These are phyloP conservation scores for Parapristionchus giblindavisi DNA, from an alignment of 2,888 invertebrate species.

Conservation along the genomic window DNA sequence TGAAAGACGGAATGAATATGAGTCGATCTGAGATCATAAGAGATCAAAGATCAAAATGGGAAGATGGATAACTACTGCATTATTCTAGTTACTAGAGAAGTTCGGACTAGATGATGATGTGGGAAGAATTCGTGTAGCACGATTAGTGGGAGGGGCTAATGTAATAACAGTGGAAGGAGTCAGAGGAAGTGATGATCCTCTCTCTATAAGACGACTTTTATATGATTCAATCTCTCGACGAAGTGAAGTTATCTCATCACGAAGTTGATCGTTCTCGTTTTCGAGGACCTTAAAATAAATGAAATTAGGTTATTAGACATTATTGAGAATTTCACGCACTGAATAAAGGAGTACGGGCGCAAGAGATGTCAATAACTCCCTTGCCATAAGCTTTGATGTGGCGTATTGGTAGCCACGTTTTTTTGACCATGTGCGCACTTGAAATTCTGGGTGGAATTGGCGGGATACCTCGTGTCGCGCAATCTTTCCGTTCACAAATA, in stretches of 20 bases:
- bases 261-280: constrained; percentile 71
- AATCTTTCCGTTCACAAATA: not conserved
- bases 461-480: not conserved
- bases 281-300: constrained; percentile 68
- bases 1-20: too few species aligned
- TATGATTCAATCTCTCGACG: constrained; percentile 65
- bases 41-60: too few species aligned
- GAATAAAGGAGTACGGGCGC: too few species aligned
- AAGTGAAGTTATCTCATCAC: constrained; percentile 68
- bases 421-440: too few species aligned
- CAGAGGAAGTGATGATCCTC: constrained; percentile 37
- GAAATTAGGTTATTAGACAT: not conserved
- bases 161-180: not conserved
- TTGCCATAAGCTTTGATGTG: too few species aligned
- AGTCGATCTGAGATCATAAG: too few species aligned
- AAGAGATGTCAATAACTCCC: too few species aligned
- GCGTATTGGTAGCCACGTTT: too few species aligned
- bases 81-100: constrained; percentile 29
- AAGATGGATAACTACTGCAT: too few species aligned
- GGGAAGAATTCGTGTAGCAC: not conserved
- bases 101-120: constrained; percentile 2
- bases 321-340: not conserved
- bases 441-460: too few species aligned
- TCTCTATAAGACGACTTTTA: constrained; percentile 47
- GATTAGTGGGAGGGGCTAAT: not conserved